Base-by-base conservation (phyloP, 2,888 invertebrate genomes). In the Tipula vernalis region DNA sequence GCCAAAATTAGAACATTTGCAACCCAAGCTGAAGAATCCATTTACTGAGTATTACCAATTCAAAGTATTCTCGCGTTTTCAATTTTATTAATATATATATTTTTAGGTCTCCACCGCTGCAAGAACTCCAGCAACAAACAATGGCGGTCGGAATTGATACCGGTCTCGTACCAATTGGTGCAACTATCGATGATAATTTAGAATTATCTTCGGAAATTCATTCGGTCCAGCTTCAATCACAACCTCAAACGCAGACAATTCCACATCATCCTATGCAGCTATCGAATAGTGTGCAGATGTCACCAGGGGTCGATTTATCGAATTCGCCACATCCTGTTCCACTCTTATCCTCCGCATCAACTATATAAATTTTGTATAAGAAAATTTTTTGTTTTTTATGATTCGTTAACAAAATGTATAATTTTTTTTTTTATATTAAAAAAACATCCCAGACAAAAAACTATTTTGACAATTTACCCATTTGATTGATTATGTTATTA, bases 1-100 rank as follows among this genome's bases (percentile, higher is more conserved):
- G 86, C 91, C 91, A 2, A 90, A 90, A 88, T 87, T 91, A 18
- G 90, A 90, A 36, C 91, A 91, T 86, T 87, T 91, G 18, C 90
- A 90, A 13, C 90, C 90, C 41, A 90, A 89, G 28, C 28, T 28
- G 28, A 28, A 28, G 28, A 28, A 28, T 28, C 28, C 28, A 91
- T 91, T 89, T 87, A 90, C 88, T 5, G 71, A 86, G 36, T 84
- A 47, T 83, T 28, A 83, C 18, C 13, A 86, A 86, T 44, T 28
- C 36, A 44, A 6, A 83, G 13, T 12, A 84, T 47, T 86, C 42
- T 28, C 6, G 10, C 6, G 10, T 15, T 42, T 3, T 8, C 57
- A 57, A 57, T 18, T 0, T 8, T 71, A 28, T 18, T 15, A 86
- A 44, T 28, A n/a, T 36, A 12, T n/a, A 12, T 36, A 10, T 15